Base-by-base conservation (phyloP, 2,113 vertebrate genomes). In the Rattus rattus region DNA sequence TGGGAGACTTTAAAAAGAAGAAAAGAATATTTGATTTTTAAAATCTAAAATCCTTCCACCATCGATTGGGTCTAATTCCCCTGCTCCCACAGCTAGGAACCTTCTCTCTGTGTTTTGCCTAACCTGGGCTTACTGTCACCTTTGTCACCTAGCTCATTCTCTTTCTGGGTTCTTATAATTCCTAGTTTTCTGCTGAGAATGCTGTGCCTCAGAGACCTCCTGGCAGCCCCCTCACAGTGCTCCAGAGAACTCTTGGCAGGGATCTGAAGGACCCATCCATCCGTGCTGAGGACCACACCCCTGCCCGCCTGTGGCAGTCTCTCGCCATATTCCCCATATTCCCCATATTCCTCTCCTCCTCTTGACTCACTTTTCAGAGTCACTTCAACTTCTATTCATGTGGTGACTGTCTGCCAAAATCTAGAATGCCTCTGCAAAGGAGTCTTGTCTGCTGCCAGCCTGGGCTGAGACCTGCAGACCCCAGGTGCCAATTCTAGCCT, bases 1-100 rank as follows among this genome's bases (percentile, higher is more conserved):
- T 63, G 43, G 81, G 49, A 96, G 17, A 56, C 72, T 75, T 95
- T 70, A 26, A 76, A 36, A 81, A 77, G 91, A n/a, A 77, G 86
- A 90, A 30, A 89, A 85, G 19, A 86, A 16, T 47, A n/a, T 70
- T 87, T 70, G 43, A 36, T 52, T 70, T 36, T n/a, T 56, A 54
- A 88, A 39, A 30, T 56, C 22, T 39, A 11, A 72, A 69, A 3
- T 70, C 67, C 24, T 20, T 54, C 36, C 4, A 1, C 19, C 14
- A 10, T 2, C 3, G 33, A 26, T n/a, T 17, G 7, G 52, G 5
- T 16, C 49, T 47, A 39, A 33, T 9, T 14, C 28, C 43, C 9
- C 61, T 61, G 47, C 28, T 61, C 54, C 90, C 8, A 49, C 9
- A 73, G 47, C 54, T 47, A 1, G 52, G 47, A 39, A 49, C 14